Percentiles rank a stretch among this genome's conserved stretches.
Evolutionary conservation across 2,888 invertebrate species (phyloP).

Genomic region (Drosophila testacea): DNA sequence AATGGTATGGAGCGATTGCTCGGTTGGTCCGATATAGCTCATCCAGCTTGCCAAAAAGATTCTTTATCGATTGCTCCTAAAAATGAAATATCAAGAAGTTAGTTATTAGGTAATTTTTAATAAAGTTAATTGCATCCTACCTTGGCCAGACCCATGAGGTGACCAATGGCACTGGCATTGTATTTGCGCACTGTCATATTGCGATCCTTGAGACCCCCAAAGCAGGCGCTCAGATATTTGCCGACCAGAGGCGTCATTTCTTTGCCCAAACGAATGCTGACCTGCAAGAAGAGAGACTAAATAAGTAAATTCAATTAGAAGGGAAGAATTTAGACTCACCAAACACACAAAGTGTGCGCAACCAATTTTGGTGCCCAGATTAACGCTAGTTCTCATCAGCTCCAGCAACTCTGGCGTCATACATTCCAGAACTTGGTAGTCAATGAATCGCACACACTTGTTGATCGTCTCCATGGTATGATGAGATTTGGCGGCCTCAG

Average conservation of each 20-base stretch:
- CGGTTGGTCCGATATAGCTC: conserved; percentile 89
- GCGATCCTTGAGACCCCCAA: conserved; percentile 93
- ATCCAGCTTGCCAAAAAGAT: conserved; percentile 87
- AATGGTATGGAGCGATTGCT: conserved; percentile 90
- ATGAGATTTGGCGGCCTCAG: conserved; percentile 92
- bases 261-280: conserved; percentile 86
- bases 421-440: conserved; percentile 91
- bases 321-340: conserved; percentile 83
- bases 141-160: conserved; percentile 93
- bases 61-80: conserved; percentile 87
- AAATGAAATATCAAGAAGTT: background rate
- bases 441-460: conserved; percentile 91
- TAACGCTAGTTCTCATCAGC: conserved; percentile 91
- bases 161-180: conserved; percentile 93
- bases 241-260: conserved; percentile 87
- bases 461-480: conserved; percentile 95
- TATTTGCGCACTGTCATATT: conserved; percentile 93
- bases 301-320: background rate
- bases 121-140: conserved; percentile 78
- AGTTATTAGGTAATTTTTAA: background rate
- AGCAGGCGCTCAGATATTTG: conserved; percentile 86
- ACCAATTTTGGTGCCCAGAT: conserved; percentile 93
- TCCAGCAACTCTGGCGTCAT: conserved; percentile 93
- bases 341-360: conserved; percentile 92
- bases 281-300: conserved; percentile 54